Base-by-base conservation (phyloP, 2,113 vertebrate species). In the Odontophorus gujanensis region DNA sequence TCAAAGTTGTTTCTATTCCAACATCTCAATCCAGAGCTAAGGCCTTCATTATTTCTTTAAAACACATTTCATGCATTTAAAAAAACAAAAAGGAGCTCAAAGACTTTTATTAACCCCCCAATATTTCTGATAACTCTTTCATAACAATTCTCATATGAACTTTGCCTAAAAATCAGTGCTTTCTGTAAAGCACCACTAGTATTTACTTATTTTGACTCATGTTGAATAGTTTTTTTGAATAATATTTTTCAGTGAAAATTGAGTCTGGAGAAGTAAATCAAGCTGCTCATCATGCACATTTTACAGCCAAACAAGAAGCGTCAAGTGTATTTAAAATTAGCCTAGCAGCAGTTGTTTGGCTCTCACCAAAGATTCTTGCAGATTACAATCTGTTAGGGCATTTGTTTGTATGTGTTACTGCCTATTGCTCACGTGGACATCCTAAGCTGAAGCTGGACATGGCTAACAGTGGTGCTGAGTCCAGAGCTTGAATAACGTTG, bases 341-440 rank as follows among this genome's bases (percentile, higher is more conserved):
- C 38, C 45, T 5, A 3, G 8, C 65, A 74, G 50, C 36, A n/a
- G 53, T 32, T 50, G 2, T 11, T 40, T 43, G 48, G 32, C 40
- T 87, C 42, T 65, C 68, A 43, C n/a, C 73, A 58, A 89, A 18
- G n/a, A 74, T 11, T 42, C 73, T 30, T 57, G 43, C 15, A 69
- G 72, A 43, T 43, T 0, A 3, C 30, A 66, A 69, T 51, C 25
- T 38, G 19, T 4, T 82, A 59, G 43, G 58, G 17, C 53, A 66
- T 61, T 61, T 72, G 48, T 7, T 82, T 16, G 4, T 32, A 62
- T 0, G 0, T 32, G 40, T 26, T 40, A 43, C 53, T 43, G 30
- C 9, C 26, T 40, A 13, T 22, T 3, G 36, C 48, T 83, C 50
- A 43, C 0, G 0, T 0, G 61, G 79, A 34, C 0, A 4, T 36